Conservation (phyloP, 1,140 invertebrate species). For the Drosophila pruinosa region DNA sequence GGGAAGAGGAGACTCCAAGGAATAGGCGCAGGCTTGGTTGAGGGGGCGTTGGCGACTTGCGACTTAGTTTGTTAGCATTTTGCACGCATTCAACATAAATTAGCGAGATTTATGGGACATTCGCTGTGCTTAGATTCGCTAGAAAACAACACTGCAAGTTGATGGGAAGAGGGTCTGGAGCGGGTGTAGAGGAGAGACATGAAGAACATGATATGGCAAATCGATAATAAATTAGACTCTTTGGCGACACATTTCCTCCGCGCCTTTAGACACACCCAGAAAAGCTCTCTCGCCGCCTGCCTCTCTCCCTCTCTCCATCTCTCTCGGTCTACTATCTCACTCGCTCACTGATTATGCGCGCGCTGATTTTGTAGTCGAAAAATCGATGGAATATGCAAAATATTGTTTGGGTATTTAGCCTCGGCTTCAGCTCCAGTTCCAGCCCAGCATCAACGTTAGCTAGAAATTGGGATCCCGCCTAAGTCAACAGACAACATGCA, state of each 20-base stretch:
- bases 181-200: conserved; percentile 6
- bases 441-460: conserved; percentile 4
- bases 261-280: conserved; percentile 37
- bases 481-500: conserved; percentile 58
- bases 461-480: conserved; percentile 45
- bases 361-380: conserved; percentile 71
- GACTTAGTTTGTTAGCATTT: conserved; percentile 76
- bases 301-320: not conserved
- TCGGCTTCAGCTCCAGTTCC: not conserved
- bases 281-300: conserved; percentile 1
- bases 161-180: not conserved
- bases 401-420: conserved; percentile 56
- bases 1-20: not conserved
- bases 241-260: conserved; percentile 71
- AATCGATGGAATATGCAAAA: conserved; percentile 79
- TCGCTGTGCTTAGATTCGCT: conserved; percentile 64
- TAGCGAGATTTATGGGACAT: conserved; percentile 68
- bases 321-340: conserved; percentile 16
- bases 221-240: conserved; percentile 78
- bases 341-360: conserved; percentile 72
- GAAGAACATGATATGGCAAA: conserved; percentile 64
- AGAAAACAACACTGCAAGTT: conserved; percentile 43
- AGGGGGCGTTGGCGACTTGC: conserved; percentile 10
- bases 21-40: conserved; percentile 12
- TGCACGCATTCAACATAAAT: conserved; percentile 77